Base-by-base conservation (phyloP, 1,140 invertebrate species). In the Mactra quadrangularis region DNA sequence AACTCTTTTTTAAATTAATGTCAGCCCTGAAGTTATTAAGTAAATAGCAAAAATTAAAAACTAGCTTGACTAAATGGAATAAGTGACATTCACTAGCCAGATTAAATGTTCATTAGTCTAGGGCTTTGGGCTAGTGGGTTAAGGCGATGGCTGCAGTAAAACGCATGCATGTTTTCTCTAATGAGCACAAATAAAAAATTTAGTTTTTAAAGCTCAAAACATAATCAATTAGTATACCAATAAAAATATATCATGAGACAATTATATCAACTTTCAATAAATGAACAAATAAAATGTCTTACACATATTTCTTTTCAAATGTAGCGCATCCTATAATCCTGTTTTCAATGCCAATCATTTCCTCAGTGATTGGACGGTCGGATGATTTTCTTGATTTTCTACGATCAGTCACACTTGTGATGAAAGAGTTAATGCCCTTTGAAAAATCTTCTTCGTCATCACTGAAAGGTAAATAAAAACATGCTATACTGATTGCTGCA, bases 241-340 rank as follows among this genome's bases (percentile, higher is more conserved):
- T n/a, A n/a, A 41, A 41, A 6, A 41, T 41, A 15, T 41, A 41
- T 7, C 38, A 41, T 7, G 38, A 41, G 38, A 41, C 38, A 41
- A 41, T 6, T 15, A 41, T 41, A 41, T 41, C 15, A 7, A 15
- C 6, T 41, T 41, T 41, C 6, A 41, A 11, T 19, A 55, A 55
- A 9, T 55, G 25, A 4, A n/a, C 52, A 55, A 11, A 19, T 47
- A 47, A 33, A 62, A 68, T n/a, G 33, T 50, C 90, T 87, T 89
- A 93, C 93, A 91, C 87, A 89, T 89, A 93, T 85, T 93, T 93
- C 79, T 93, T 93, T 57, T 92, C 91, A 84, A 90, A 93, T n/a
- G 92, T 92, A 6, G 87, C 87, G 85, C 90, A 90, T 3, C 89
- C 93, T 11, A 93, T 87, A n/a, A 93, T 87, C 76, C 91, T 89